Evolutionary conservation across 2,888 invertebrate genomes (phyloP).

Genomic region (Bellardia bayeri): DNA sequence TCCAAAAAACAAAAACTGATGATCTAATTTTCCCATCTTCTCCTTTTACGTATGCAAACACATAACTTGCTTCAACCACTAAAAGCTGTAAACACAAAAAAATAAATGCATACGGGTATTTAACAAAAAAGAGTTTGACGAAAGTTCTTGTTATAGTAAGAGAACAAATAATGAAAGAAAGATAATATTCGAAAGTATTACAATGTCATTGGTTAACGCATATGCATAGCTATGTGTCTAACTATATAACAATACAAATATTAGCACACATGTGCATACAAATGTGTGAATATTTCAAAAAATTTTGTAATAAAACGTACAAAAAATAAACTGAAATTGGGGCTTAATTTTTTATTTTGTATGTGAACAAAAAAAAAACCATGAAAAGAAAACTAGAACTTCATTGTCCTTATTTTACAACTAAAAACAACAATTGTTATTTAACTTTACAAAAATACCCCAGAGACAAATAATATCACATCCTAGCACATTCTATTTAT

Average conservation of each 20-base stretch:
- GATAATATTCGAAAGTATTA: conserved; percentile 4
- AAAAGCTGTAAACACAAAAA: neutral
- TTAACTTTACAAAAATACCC: conserved; percentile 65
- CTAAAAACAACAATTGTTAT: conserved; percentile 61
- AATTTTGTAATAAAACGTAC: neutral
- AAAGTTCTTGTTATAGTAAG: neutral
- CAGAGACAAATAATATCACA: conserved; percentile 45
- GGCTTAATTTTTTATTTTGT: conserved; percentile 11
- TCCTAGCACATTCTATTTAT: neutral
- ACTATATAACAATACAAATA: conserved; percentile 13
- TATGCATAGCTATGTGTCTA: conserved; percentile 12
- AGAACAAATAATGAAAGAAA: neutral
- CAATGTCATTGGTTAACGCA: conserved; percentile 45
- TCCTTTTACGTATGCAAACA: neutral
- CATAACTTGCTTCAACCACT: neutral
- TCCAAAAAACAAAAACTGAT: neutral
- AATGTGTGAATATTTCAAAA: conserved; percentile 6
- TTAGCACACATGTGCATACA: conserved; percentile 12
- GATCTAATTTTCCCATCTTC: conserved; percentile 10
- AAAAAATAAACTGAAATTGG: neutral
- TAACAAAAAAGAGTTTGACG: conserved; percentile 2
- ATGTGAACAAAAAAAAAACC: neutral
- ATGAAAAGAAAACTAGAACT: neutral
- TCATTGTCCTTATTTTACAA: conserved; percentile 49
- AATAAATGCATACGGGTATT: neutral